These are phyloP conservation scores for Syngnathus rostellatus DNA, from an alignment of 2,797 vertebrate genomes.

Conservation along the genomic window DNA sequence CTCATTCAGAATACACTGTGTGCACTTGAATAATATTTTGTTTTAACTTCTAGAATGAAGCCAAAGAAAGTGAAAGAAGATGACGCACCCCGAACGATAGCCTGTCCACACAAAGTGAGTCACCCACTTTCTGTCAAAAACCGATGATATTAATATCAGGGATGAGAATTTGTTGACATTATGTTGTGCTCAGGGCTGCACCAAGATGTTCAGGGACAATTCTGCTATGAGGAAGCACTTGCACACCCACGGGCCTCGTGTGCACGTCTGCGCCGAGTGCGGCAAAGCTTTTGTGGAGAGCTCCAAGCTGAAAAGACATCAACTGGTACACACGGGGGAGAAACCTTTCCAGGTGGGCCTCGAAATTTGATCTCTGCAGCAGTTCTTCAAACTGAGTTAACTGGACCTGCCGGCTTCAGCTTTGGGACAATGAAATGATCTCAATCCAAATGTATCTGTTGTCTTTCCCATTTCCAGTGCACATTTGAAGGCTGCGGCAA, in stretches of 20 bases:
- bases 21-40: background rate
- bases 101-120: constrained; percentile 99
- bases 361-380: background rate
- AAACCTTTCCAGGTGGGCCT: constrained; percentile 92
- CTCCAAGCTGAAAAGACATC: constrained; percentile 96
- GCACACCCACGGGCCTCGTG: constrained; percentile 96
- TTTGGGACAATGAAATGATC: no score
- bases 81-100: constrained; percentile 96
- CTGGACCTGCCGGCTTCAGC: no score
- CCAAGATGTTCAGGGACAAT: constrained; percentile 99
- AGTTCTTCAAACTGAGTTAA: background rate
- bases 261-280: constrained; percentile 96
- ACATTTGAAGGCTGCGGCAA: constrained; percentile 98
- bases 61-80: constrained; percentile 99
- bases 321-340: constrained; percentile 98
- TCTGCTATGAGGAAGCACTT: constrained; percentile 99
- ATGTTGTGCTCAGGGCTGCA: constrained; percentile 80
- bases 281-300: constrained; percentile 99
- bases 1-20: background rate
- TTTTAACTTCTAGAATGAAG: constrained; percentile 80
- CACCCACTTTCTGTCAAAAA: background rate
- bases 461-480: constrained; percentile 66
- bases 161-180: no score
- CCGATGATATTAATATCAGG: no score
- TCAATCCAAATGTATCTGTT: background rate